Conservation (phyloP, 2,888 invertebrate genomes). For the Lithophane leautieri region DNA sequence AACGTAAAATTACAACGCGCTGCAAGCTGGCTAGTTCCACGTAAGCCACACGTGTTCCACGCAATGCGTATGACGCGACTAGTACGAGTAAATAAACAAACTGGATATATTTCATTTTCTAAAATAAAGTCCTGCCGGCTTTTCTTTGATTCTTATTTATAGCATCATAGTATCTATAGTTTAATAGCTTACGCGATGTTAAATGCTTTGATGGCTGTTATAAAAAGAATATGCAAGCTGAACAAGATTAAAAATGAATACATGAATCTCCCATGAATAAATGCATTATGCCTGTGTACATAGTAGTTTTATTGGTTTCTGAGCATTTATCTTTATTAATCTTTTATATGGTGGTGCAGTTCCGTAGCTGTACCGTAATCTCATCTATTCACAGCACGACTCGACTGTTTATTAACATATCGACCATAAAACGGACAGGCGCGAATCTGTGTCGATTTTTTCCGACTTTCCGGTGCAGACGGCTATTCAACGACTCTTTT, state of each 20-base stretch:
- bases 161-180: slow-evolving; percentile 35
- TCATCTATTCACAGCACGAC: slow-evolving; percentile 85
- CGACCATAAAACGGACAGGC: slow-evolving; percentile 83
- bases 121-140: slow-evolving; percentile 40
- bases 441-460: slow-evolving; percentile 83
- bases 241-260: slow-evolving; percentile 47
- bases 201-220: slow-evolving; percentile 53
- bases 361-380: slow-evolving; percentile 70
- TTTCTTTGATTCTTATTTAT: slow-evolving; percentile 55
- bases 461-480: slow-evolving; percentile 81
- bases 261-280: slow-evolving; percentile 32
- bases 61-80: slow-evolving; percentile 62
- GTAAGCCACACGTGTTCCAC: slow-evolving; percentile 77
- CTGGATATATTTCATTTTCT: slow-evolving; percentile 58
- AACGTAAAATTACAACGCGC: slow-evolving; percentile 78
- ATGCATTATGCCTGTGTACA: slow-evolving; percentile 39
- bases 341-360: slow-evolving; percentile 62
- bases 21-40: slow-evolving; percentile 70
- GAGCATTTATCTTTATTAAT: slow-evolving; percentile 68
- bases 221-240: slow-evolving; percentile 40
- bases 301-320: slow-evolving; percentile 50
- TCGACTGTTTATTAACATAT: slow-evolving; percentile 88
- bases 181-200: slow-evolving; percentile 46
- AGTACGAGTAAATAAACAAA: slow-evolving; percentile 65
- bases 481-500: slow-evolving; percentile 80